Evolutionary conservation across 2,888 invertebrate species (phyloP).

Genomic region (Nomada lathburiana): DNA sequence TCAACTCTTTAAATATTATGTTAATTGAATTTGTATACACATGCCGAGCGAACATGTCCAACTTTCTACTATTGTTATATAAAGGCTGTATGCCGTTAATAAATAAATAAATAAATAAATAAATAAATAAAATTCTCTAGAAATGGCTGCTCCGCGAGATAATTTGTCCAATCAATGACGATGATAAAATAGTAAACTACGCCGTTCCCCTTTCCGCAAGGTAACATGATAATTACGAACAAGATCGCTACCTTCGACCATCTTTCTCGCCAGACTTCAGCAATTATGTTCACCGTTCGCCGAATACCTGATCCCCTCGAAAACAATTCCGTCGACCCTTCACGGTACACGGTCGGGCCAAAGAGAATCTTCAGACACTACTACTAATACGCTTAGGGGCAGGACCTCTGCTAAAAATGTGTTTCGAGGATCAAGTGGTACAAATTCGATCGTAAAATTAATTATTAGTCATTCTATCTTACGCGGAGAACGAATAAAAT

Average conservation of each 20-base stretch:
- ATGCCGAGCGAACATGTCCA: too few relatives aligned
- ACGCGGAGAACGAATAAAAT: constrained; percentile 46
- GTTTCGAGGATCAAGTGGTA: constrained; percentile 52
- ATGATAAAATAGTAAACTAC: constrained; percentile 2
- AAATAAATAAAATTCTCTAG: constrained; percentile 1
- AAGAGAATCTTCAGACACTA: too few relatives aligned
- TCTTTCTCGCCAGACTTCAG: constrained; percentile 11
- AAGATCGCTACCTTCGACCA: constrained; percentile 18
- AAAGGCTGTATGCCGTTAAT: too few relatives aligned
- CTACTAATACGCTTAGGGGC: too few relatives aligned
- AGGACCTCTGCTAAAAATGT: too few relatives aligned
- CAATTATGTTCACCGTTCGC: constrained; percentile 26
- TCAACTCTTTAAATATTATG: too few relatives aligned
- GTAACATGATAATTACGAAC: constrained; percentile 13
- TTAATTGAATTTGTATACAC: too few relatives aligned
- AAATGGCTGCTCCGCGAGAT: neutral
- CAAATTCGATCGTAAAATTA: constrained; percentile 59
- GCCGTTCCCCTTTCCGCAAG: neutral
- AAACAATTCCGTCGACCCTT: constrained; percentile 6
- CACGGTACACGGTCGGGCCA: neutral
- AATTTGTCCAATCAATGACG: constrained; percentile 31
- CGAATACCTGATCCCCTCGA: constrained; percentile 4
- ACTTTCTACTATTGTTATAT: too few relatives aligned
- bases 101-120: too few relatives aligned
- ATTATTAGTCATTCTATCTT: constrained; percentile 62